phyloP scores from a whole-genome alignment of 92 coral and sea anemone genomes.

The Porites cylindrica region DNA sequence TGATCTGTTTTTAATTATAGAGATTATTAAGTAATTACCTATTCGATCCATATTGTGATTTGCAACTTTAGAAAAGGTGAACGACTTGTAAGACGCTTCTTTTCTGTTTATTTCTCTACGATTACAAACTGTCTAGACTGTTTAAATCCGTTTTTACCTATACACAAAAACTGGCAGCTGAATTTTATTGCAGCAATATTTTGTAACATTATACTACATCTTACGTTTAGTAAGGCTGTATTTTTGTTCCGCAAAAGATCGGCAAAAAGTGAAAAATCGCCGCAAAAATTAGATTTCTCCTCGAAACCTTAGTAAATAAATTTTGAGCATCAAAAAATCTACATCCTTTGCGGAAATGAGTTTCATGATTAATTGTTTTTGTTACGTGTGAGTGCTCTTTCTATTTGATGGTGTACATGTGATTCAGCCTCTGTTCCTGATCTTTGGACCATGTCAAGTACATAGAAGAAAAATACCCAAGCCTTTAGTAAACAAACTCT shows the following conservation, averaged over 20 bases:
- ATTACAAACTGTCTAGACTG: too few relatives aligned
- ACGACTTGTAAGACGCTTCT: too few relatives aligned
- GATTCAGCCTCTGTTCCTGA: not conserved
- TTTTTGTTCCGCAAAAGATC: not conserved
- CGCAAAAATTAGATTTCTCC: too few relatives aligned
- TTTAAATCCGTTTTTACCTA: not conserved
- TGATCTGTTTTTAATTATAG: not conserved
- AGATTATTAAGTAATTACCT: too few relatives aligned
- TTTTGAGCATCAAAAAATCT: not conserved
- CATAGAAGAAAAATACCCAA: not conserved
- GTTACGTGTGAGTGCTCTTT: conserved; percentile 13
- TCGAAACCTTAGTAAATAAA: not conserved
- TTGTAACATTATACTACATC: not conserved
- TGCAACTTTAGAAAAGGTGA: too few relatives aligned
- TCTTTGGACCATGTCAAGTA: conserved; percentile 34
- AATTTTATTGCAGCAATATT: not conserved
- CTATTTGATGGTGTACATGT: not conserved
- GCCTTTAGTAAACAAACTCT: conserved; percentile 21
- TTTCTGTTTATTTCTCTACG: too few relatives aligned
- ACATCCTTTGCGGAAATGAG: conserved; percentile 20
- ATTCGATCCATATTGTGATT: too few relatives aligned
- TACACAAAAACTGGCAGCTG: too few relatives aligned
- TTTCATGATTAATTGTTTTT: conserved; percentile 6
- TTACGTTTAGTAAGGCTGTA: not conserved
- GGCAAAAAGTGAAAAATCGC: not conserved